These are phyloP conservation scores for Poecilia latipinna DNA, from an alignment of 2,113 vertebrate species.

Conservation along the genomic window DNA sequence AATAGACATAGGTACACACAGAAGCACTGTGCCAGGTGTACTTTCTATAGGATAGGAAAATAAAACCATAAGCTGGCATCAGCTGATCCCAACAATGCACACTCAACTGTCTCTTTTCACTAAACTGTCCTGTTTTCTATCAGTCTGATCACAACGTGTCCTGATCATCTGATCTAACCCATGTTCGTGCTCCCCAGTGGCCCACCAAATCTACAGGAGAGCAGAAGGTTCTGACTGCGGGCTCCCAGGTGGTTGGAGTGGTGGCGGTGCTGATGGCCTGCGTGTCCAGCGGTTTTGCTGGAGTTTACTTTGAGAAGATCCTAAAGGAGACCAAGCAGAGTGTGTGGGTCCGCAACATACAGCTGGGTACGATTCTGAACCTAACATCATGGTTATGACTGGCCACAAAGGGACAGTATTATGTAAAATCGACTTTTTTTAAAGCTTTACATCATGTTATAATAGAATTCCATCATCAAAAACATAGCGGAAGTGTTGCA, in stretches of 20 bases:
- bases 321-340: conserved; percentile 96
- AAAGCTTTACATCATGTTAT: too few species aligned
- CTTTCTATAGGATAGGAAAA: too few species aligned
- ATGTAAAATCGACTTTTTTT: too few species aligned
- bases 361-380: conserved; percentile 84
- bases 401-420: too few species aligned
- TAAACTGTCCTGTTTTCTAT: too few species aligned
- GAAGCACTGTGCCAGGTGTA: too few species aligned
- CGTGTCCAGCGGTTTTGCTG: conserved; percentile 96
- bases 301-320: conserved; percentile 99
- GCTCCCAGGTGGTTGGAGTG: conserved; percentile 90
- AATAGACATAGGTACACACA: too few species aligned
- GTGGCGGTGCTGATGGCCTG: conserved; percentile 92
- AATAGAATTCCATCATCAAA: too few species aligned
- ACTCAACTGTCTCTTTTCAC: too few species aligned
- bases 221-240: conserved; percentile 81
- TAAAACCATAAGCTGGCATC: too few species aligned
- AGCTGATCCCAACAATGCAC: too few species aligned
- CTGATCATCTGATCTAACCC: neutral
- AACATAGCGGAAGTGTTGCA: too few species aligned
- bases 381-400: neutral
- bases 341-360: conserved; percentile 97
- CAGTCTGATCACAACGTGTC: neutral
- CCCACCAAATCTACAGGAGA: conserved; percentile 80
- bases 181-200: conserved; percentile 83